These are phyloP conservation scores for Lasius fuliginosus DNA, from an alignment of 2,888 invertebrate species.

Conservation along the genomic window DNA sequence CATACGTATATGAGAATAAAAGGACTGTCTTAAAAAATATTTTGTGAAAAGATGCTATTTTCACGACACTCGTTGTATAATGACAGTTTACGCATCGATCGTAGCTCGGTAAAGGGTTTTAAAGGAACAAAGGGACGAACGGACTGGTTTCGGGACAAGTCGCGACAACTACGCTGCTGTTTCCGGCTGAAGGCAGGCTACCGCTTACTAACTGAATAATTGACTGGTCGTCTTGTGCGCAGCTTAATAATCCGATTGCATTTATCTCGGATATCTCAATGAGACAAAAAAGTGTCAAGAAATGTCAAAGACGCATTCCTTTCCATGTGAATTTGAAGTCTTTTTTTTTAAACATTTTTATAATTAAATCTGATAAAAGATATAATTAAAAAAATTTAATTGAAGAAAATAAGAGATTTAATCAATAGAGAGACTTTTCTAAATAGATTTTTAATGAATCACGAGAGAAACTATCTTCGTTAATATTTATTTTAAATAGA, in stretches of 20 bases:
- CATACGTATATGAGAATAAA: neutral
- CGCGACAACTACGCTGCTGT: conserved; percentile 61
- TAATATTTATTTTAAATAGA: neutral
- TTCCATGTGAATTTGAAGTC: neutral
- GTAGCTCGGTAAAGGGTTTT: conserved; percentile 55
- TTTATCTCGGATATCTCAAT: neutral
- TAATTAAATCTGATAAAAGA: neutral
- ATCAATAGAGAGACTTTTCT: neutral
- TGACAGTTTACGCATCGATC: conserved; percentile 32
- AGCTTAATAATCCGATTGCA: conserved; percentile 24
- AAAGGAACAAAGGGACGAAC: conserved; percentile 62
- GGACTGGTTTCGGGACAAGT: conserved; percentile 72
- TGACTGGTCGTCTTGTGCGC: neutral
- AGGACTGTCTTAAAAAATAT: neutral
- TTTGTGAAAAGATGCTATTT: conserved; percentile 2
- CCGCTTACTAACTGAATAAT: conserved; percentile 35
- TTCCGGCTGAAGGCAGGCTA: conserved; percentile 57
- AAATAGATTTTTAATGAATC: neutral
- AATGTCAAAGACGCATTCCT: neutral
- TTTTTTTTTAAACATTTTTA: neutral
- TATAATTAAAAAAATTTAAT: neutral
- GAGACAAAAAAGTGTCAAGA: neutral
- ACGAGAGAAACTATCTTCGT: neutral
- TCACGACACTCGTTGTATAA: conserved; percentile 1
- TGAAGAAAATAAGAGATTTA: neutral